Evolutionary conservation across 2,113 vertebrate genomes (phyloP), one percentile per base, ranked within the genome.

Genomic region (Vicugna pacos): DNA sequence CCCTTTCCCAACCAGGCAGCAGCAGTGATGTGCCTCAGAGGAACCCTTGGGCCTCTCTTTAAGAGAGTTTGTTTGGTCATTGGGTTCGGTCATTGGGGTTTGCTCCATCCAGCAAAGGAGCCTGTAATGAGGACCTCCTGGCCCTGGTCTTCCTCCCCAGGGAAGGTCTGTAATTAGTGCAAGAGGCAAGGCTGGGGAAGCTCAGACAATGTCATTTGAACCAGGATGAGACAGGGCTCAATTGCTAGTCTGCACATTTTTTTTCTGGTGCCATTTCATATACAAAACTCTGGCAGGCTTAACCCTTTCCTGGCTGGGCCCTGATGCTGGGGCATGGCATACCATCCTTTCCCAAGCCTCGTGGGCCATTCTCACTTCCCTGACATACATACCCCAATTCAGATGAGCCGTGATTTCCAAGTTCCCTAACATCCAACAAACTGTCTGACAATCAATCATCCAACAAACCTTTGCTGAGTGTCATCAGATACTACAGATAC

Each of bases 131-230:
- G 97, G 98, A 96, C 98, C 98, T 98, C 98, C 97, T 97, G 91
- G 96, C 87, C 28, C 54, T 97, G 6, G 67, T 97, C 97, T 97
- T 94, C 98, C 97, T 98, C 95, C 98, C 95, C 96, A 96, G 98
- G 98, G 96, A 98, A 98, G 98, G 98, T 98, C 99, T 99, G 98
- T 99, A 99, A 99, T 99, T 99, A 99, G 98, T 88, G 97, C 93
- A 85, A 93, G 96, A 98, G 98, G 98, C 97, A 96, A 99, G 98
- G 98, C 98, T 98, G 97, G 75, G 70, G 95, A 97, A 96, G 90
- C 98, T 97, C 97, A 98, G 98, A 99, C 98, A 99, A 98, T 98
- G 98, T 98, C 98, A 98, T 99, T 99, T 99, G 98, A 98, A 98
- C 69, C 32, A 97, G 98, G 97, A 98, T 98, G 98, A 99, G 98